Base-by-base conservation (phyloP, 2,888 invertebrate genomes). In the Zootermopsis nevadensis region DNA sequence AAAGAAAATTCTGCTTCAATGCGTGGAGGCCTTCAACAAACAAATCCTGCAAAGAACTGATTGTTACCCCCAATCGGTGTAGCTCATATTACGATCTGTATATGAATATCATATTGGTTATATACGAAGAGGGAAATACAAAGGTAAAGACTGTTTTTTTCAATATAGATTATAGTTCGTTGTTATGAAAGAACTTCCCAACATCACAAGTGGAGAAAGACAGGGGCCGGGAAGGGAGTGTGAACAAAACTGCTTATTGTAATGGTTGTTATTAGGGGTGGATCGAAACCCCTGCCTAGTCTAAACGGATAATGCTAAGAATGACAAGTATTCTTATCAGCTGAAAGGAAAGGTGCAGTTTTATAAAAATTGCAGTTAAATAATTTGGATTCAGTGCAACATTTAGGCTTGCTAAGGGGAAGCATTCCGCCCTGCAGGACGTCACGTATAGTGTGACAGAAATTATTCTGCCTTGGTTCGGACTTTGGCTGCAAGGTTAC, bases 201-300 rank as follows among this genome's bases (percentile, higher is more conserved):
- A 69, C 19, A 10, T 69, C 33, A 66, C 7, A 33, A 24, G 53
- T 27, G 19, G 48, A 31, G 19, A 48, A 22, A 55, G 31, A 53
- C 48, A 30, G 31, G 31, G n/a, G 77, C 30, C 38, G 12, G 79
- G 60, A 66, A 33, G 79, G n/a, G 66, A 27, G 66, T 79, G 79
- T 27, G 79, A 79, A 79, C 79, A 79, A 55, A 66, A 79, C 79
- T 35, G 79, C 60, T 35, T 35, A 79, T 60, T 79, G 79, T 60
- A 38, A 31, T 55, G 66, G 27, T 79, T 79, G 60, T 79, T 79
- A 79, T 79, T 79, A 60, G 79, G 79, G 79, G 74, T 38, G 74
- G 74, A 24, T n/a, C n/a, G 33, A 74, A 74, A 42, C 72, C 38
- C n/a, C 35, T 74, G 69, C 69, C 31, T 12, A 60, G n/a, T 2